Base-by-base conservation (phyloP, 1,140 invertebrate species). In the Xylocopa sonorina region DNA sequence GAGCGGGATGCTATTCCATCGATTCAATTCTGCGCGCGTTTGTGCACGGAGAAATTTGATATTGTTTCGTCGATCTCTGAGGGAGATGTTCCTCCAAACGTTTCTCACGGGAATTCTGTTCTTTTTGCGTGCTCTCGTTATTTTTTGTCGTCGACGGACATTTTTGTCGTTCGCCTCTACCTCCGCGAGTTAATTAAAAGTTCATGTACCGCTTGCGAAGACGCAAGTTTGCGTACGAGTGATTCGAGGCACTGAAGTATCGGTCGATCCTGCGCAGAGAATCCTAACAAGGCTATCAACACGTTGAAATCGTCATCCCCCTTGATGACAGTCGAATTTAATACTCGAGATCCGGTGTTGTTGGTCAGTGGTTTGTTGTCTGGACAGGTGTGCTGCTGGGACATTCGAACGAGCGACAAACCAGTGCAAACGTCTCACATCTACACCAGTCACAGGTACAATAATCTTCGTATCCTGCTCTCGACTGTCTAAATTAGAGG, bases 321-420 rank as follows among this genome's bases (percentile, higher is more conserved):
- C 0, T 93, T 97, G 53, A 95, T 97, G 21, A 97, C 97, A 82
- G 92, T 98, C 16, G 97, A 98, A 91, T 99, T 98, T 91, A 98
- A 98, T 93, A 96, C 97, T 27, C 97, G 97, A 88, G 98, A 99
- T 93, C 95, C 95, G 0, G 95, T 97, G 84, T 95, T 96, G 76
- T 91, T 99, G 58, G 95, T 97, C n/a, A 97, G 97, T 83, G 98
- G 98, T 38, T 95, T 97, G 90, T 95, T 96, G 85, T 97, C 97
- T 92, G 98, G 98, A 41, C 97, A 97, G 93, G 96, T 97, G 41
- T 96, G 95, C 16, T 95, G 95, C 82, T 98, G 97, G 96, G 97
- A 98, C 88, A 95, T 95, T 34, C 93, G 97, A 29, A 94, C 94
- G 76, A 95, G 96, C 14, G 94, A 94, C 51, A 93, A 94, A 82